These are phyloP conservation scores for Sinelater perroti DNA, from an alignment of 2,888 invertebrate genomes.

Conservation along the genomic window DNA sequence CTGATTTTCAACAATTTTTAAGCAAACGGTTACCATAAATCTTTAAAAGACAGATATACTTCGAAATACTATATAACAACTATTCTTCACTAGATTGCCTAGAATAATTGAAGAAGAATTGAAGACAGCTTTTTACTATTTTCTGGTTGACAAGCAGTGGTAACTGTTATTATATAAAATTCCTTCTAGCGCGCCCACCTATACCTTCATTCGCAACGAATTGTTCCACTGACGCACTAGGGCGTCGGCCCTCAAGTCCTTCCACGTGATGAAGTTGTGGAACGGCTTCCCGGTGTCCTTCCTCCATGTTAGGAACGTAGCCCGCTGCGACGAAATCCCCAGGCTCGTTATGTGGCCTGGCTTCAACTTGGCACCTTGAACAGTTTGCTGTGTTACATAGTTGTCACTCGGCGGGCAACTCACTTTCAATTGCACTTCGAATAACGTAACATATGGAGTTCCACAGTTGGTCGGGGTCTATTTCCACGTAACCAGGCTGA, in stretches of 20 bases:
- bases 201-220: constrained; percentile 64
- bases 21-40: no score
- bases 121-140: no score
- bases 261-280: constrained; percentile 77
- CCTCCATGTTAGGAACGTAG: constrained; percentile 73
- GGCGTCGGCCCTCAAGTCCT: constrained; percentile 68
- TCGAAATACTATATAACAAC: no score
- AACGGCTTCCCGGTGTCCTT: constrained; percentile 67
- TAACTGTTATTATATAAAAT: no score
- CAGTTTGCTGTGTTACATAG: not conserved
- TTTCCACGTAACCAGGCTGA: constrained; percentile 83
- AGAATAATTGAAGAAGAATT: no score
- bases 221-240: constrained; percentile 67
- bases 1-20: no score
- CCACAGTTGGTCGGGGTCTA: constrained; percentile 87
- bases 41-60: no score
- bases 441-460: constrained; percentile 72
- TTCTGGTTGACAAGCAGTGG: no score
- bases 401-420: constrained; percentile 39
- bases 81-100: no score
- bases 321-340: constrained; percentile 71
- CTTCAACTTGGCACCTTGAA: constrained; percentile 74
- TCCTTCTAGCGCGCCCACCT: no score
- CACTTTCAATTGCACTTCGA: constrained; percentile 74
- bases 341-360: constrained; percentile 77